phyloP scores from a whole-genome alignment of 1,140 invertebrate species.

The Kradibia gibbosae region DNA sequence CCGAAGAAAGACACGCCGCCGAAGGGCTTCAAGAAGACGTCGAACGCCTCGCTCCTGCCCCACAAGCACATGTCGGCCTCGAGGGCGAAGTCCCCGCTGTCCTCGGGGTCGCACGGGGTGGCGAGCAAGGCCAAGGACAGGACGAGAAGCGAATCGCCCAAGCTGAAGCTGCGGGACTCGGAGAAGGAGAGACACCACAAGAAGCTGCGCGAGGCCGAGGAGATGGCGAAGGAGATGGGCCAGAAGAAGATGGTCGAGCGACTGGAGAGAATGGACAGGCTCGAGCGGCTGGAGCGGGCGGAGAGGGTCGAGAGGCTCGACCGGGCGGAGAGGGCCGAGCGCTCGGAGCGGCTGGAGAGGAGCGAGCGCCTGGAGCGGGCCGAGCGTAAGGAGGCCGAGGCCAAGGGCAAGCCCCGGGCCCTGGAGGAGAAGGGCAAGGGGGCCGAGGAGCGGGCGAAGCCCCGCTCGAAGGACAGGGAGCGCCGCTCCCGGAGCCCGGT shows the following conservation, averaged over 20 bases:
- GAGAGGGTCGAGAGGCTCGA: slow-evolving; percentile 60
- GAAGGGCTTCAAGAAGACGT: slow-evolving; percentile 64
- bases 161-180: slow-evolving; percentile 56
- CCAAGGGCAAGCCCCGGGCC: slow-evolving; percentile 58
- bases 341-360: not conserved
- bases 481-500: slow-evolving; percentile 67
- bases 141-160: slow-evolving; percentile 69
- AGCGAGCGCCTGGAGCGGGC: not conserved
- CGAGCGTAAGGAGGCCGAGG: slow-evolving; percentile 61
- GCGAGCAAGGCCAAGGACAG: slow-evolving; percentile 62
- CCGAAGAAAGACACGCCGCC: slow-evolving; percentile 61
- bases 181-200: slow-evolving; percentile 65
- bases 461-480: slow-evolving; percentile 66
- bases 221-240: slow-evolving; percentile 54
- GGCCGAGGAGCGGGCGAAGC: slow-evolving; percentile 63
- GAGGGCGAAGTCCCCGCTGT: slow-evolving; percentile 61
- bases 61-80: slow-evolving; percentile 60
- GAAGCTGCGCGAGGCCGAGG: slow-evolving; percentile 61
- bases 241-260: slow-evolving; percentile 61
- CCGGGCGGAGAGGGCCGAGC: slow-evolving; percentile 5
- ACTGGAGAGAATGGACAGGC: slow-evolving; percentile 8
- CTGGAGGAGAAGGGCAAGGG: slow-evolving; percentile 63
- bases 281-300: not conserved
- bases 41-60: slow-evolving; percentile 53
- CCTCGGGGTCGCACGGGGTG: slow-evolving; percentile 53